Evolutionary conservation across 2,888 invertebrate species (phyloP).

Genomic region (Lepidocyrtinus sp.): DNA sequence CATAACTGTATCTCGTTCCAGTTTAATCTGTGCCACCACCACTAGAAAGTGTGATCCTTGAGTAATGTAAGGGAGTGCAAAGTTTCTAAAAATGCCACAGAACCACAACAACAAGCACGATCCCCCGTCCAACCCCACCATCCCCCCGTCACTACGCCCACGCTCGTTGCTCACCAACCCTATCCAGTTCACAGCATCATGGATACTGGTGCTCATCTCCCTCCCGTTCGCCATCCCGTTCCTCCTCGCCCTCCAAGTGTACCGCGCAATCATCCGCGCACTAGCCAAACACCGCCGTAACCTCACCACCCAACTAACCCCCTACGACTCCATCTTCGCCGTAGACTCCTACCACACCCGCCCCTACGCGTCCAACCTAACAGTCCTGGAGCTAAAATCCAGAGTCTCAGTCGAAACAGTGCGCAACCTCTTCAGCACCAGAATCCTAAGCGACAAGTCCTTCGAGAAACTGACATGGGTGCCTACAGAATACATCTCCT

Average conservation of each 20-base stretch:
- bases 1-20: neutral
- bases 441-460: slow-evolving; percentile 38
- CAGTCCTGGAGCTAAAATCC: slow-evolving; percentile 58
- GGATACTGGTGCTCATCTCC: slow-evolving; percentile 22
- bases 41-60: too few species aligned
- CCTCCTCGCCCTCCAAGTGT: slow-evolving; percentile 41
- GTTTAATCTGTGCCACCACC: too few species aligned
- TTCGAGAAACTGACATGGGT: slow-evolving; percentile 56
- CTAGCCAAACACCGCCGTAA: slow-evolving; percentile 34
- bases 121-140: neutral
- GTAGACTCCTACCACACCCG: slow-evolving; percentile 61
- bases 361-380: slow-evolving; percentile 65
- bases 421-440: slow-evolving; percentile 41
- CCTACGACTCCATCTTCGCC: slow-evolving; percentile 68
- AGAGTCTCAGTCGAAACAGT: slow-evolving; percentile 49
- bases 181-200: neutral
- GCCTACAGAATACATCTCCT: slow-evolving; percentile 59
- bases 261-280: slow-evolving; percentile 30
- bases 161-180: neutral
- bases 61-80: too few species aligned
- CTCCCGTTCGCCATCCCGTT: slow-evolving; percentile 9
- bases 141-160: slow-evolving; percentile 6
- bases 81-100: too few species aligned
- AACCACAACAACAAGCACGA: neutral
- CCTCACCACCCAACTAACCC: slow-evolving; percentile 52